These are phyloP conservation scores for Ephestia elutella DNA, from an alignment of 1,140 invertebrate species.

Conservation along the genomic window DNA sequence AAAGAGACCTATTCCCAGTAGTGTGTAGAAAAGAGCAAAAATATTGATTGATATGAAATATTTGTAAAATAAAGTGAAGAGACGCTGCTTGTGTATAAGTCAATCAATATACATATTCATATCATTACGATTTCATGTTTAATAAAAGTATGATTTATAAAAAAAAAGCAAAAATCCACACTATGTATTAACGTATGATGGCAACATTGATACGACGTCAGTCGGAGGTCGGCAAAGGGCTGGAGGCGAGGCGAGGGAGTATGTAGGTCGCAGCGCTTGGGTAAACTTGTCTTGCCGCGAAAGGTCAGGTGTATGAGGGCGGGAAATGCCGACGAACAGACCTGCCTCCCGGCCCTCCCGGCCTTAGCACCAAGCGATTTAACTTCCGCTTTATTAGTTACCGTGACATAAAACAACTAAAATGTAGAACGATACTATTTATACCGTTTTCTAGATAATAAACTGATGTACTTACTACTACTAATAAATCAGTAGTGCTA, in stretches of 20 bases:
- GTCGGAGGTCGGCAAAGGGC: constrained; percentile 13
- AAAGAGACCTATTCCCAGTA: too few species aligned
- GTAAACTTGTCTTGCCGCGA: constrained; percentile 58
- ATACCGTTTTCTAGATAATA: too few species aligned
- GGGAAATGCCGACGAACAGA: constrained; percentile 58
- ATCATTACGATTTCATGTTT: too few species aligned
- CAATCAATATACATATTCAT: too few species aligned
- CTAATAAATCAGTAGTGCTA: too few species aligned
- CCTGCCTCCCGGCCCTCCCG: constrained; percentile 28
- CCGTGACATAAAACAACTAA: constrained; percentile 12
- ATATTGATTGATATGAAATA: too few species aligned
- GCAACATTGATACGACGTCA: constrained; percentile 2
- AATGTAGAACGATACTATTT: background rate
- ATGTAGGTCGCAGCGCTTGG: constrained; percentile 68
- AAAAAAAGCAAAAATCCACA: too few species aligned
- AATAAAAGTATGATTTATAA: too few species aligned
- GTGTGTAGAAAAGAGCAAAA: too few species aligned
- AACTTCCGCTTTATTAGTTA: constrained; percentile 58
- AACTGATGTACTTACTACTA: too few species aligned
- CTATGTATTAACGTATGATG: background rate
- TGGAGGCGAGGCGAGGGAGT: constrained; percentile 35
- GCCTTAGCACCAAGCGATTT: constrained; percentile 25
- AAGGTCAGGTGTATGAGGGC: constrained; percentile 68
- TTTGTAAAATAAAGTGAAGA: too few species aligned
- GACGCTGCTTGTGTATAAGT: too few species aligned